A percentile compares a stretch with the other conserved stretches of the same genome.
These are phyloP conservation scores for Pangasius djambal DNA, from an alignment of 2,797 vertebrate species.

Conservation along the genomic window DNA sequence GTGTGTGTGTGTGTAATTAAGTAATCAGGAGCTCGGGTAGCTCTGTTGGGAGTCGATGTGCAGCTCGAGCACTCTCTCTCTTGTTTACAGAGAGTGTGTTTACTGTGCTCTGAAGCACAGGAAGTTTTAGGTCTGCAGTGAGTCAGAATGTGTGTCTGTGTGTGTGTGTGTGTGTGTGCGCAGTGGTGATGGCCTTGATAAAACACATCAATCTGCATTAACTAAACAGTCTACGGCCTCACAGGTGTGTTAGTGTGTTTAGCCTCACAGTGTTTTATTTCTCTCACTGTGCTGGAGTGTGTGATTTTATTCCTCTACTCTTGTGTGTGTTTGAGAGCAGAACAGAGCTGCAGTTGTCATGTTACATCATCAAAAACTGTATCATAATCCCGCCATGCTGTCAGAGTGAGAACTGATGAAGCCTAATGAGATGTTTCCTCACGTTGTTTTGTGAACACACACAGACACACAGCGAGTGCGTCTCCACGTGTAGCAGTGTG, in stretches of 20 bases:
- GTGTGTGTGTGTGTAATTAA: not conserved
- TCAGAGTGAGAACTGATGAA: not conserved
- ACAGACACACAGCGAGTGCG: not conserved
- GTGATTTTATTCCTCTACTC: not conserved
- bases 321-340: not conserved
- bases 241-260: not conserved
- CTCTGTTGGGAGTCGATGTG: constrained; percentile 9
- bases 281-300: not conserved
- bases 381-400: not conserved
- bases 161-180: constrained; percentile 8
- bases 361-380: not conserved
- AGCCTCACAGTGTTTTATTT: not conserved
- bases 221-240: not conserved
- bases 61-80: constrained; percentile 1
- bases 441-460: not conserved
- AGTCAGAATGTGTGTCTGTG: not conserved
- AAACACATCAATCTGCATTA: constrained; percentile 9
- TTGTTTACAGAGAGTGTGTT: constrained; percentile 39
- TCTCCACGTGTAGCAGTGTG: too few species aligned
- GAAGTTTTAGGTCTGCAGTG: not conserved
- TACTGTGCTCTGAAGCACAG: not conserved
- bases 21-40: constrained; percentile 11
- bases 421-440: not conserved
- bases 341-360: not conserved
- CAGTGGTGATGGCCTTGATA: not conserved